phyloP scores from a whole-genome alignment of 2,113 vertebrate species.

The Zapus hudsonius region DNA sequence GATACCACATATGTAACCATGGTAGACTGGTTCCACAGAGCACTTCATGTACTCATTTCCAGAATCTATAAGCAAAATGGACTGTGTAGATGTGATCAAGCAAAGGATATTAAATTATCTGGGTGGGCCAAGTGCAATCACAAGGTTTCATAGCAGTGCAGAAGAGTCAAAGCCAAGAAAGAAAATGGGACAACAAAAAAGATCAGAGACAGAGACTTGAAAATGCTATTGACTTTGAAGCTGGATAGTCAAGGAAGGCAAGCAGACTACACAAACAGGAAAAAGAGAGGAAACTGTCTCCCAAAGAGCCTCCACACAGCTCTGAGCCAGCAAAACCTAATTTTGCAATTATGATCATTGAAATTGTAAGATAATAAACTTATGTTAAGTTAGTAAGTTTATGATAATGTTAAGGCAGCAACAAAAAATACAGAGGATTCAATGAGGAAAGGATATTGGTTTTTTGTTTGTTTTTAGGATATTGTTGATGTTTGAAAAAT shows the following conservation, averaged over 20 bases:
- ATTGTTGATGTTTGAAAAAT: neutral
- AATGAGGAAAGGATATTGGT: neutral
- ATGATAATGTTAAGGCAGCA: neutral
- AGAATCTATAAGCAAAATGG: neutral
- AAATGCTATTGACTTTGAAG: neutral
- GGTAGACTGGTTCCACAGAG: neutral
- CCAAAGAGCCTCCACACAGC: neutral
- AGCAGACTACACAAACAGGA: neutral
- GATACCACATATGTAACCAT: neutral
- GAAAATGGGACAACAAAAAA: neutral
- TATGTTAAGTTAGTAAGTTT: neutral
- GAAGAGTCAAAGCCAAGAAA: neutral
- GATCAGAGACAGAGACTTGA: constrained; percentile 2
- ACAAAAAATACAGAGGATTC: constrained; percentile 19
- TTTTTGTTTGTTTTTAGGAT: too few relatives aligned
- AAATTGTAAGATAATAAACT: constrained; percentile 1
- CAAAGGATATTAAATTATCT: neutral
- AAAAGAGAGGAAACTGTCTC: neutral
- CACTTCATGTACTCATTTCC: neutral
- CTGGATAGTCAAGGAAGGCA: neutral
- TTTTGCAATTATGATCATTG: neutral
- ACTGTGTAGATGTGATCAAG: neutral
- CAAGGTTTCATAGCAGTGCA: neutral
- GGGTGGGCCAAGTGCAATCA: neutral
- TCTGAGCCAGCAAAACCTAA: constrained; percentile 6